Conservation (phyloP, 1,140 invertebrate species). For the Pachyrhynchus sulphureomaculatus region DNA sequence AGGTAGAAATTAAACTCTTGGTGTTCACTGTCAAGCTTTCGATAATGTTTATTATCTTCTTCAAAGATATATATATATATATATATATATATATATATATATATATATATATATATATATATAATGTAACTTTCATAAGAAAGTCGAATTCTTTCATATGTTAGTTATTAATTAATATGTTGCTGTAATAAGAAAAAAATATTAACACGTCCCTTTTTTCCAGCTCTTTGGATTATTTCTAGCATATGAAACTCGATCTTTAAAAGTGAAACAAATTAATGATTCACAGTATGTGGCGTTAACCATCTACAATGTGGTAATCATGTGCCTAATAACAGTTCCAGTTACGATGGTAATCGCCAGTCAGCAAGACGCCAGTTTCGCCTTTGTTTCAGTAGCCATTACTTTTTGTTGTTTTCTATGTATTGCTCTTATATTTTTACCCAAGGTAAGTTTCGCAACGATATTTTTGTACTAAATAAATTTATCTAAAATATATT, state of each 20-base stretch:
- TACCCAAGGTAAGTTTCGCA: conserved; percentile 77
- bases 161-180: too few relatives aligned
- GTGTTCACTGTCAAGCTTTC: too few relatives aligned
- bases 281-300: conserved; percentile 98
- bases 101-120: too few relatives aligned
- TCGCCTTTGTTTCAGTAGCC: conserved; percentile 92
- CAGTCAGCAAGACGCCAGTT: conserved; percentile 95
- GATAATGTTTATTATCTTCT: too few relatives aligned
- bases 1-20: too few relatives aligned
- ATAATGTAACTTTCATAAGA: too few relatives aligned
- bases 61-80: too few relatives aligned
- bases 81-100: too few relatives aligned
- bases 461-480: neutral
- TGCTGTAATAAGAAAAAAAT: too few relatives aligned
- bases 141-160: too few relatives aligned
- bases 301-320: conserved; percentile 99
- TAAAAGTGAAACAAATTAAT: conserved; percentile 92
- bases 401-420: conserved; percentile 97
- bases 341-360: conserved; percentile 96
- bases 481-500: neutral
- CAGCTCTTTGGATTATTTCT: conserved; percentile 93
- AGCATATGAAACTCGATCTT: conserved; percentile 95
- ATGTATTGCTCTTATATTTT: conserved; percentile 95
- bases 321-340: conserved; percentile 94
- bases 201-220: too few relatives aligned